phyloP scores from a whole-genome alignment of 2,797 vertebrate genomes.

The Spheniscus humboldti region DNA sequence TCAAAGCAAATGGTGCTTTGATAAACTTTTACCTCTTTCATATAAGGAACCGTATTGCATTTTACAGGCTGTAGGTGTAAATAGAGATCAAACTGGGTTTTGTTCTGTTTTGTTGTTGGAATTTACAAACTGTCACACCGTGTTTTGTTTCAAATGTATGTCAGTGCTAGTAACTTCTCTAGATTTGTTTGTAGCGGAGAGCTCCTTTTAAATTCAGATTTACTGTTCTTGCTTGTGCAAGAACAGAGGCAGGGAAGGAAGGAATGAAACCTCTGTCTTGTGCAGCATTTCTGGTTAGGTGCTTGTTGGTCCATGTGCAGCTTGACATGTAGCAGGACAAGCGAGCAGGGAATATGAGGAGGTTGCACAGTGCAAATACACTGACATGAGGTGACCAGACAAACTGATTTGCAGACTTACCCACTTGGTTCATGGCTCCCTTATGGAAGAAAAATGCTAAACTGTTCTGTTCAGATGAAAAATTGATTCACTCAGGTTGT shows the following conservation, averaged over 20 bases:
- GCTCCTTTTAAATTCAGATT: not conserved
- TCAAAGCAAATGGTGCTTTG: not conserved
- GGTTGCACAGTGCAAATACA: not conserved
- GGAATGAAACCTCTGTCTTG: not conserved
- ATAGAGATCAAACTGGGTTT: not conserved
- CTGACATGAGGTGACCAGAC: not conserved
- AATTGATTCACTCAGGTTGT: not conserved
- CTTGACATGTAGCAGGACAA: not conserved
- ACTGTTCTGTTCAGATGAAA: not conserved
- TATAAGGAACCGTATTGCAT: not conserved
- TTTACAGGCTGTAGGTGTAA: not conserved
- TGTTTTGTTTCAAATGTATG: not conserved
- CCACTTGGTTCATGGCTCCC: not conserved
- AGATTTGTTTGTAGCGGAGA: not conserved
- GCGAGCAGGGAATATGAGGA: rapidly evolving
- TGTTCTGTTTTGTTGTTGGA: not conserved
- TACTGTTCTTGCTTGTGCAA: not conserved
- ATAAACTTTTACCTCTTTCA: not conserved
- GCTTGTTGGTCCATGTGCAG: not conserved
- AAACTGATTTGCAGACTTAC: not conserved
- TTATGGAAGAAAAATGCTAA: not conserved
- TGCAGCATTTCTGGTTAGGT: not conserved
- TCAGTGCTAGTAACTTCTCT: not conserved
- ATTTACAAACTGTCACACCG: not conserved
- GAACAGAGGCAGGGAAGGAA: not conserved